Base-by-base conservation (phyloP, 2,888 invertebrate genomes). In the Diaperis boleti region DNA sequence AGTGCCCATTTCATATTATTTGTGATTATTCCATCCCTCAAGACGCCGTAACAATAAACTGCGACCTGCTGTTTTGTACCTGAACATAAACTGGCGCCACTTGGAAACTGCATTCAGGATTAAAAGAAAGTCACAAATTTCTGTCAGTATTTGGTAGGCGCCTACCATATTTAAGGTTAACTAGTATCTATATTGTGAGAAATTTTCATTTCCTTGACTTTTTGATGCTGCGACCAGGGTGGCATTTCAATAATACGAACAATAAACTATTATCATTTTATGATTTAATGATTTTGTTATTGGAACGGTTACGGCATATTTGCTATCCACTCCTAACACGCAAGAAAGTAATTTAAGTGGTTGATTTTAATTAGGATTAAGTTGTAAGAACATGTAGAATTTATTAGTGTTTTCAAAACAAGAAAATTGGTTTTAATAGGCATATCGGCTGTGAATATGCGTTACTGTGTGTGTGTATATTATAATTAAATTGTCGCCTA, bases 51-150 rank as follows among this genome's bases (percentile, higher is more conserved):
- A 52, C 35, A 52, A 52, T 52, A 39, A 52, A 45, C 22, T 29
- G 22, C 52, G 39, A 52, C 52, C 52, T 52, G 39, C 37, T 37
- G 52, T 18, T 39, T 52, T 52, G 39, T 52, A 52, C 52, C 52
- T 52, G 52, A 13, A 39, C 26, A 52, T 52, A 52, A 52, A 39
- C 52, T 52, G 52, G 52, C 52, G 52, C 52, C 52, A 52, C 18
- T 10, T 44, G 7, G 10, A 47, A 47, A 47, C 31, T 47, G 35
- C 18, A 18, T 49, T 10, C 7, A 47, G 29, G 11, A 44, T n/a
- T n/a, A n/a, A n/a, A n/a, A n/a, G 26, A 45, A 37, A 37, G n/a
- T 3, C 41, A 14, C 41, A 41, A 41, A 31, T 47, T 47, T 49
- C 18, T 49, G 33, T 45, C 26, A n/a, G 22, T 33, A 15, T 31